A percentile compares a stretch with the other conserved stretches of the same genome.
Evolutionary conservation across 2,888 invertebrate genomes (phyloP).

Genomic region (Torymus tubicola): DNA sequence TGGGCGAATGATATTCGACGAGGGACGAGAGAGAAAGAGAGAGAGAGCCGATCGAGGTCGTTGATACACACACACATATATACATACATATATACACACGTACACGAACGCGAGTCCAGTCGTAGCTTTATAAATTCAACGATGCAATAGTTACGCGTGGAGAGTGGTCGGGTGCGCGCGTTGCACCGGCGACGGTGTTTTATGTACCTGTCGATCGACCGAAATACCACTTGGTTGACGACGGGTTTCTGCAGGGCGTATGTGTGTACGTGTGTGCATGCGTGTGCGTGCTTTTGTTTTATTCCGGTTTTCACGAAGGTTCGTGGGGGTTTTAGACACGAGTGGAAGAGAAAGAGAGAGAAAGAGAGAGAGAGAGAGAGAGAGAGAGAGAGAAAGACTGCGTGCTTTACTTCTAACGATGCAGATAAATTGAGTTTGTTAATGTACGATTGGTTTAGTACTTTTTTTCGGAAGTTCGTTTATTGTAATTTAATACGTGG

Average conservation of each 20-base stretch:
- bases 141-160: slow-evolving; percentile 17
- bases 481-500: no score
- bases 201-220: slow-evolving; percentile 1
- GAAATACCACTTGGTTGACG: no score
- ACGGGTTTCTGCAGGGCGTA: no score
- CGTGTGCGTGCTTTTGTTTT: no score
- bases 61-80: slow-evolving; percentile 57
- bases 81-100: slow-evolving; percentile 11
- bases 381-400: no score
- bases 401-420: no score
- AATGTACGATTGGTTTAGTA: no score
- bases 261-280: no score
- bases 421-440: no score
- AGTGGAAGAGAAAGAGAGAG: not conserved
- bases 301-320: no score
- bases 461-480: no score
- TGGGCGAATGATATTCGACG: slow-evolving; percentile 60
- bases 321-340: not conserved
- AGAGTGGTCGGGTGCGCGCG: not conserved
- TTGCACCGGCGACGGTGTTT: not conserved
- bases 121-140: slow-evolving; percentile 15
- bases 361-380: no score
- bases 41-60: slow-evolving; percentile 62
- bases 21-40: not conserved
- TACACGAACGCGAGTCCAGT: slow-evolving; percentile 8